Evolutionary conservation across 1,140 invertebrate species (phyloP).

Genomic region (Heliconius hermathena): DNA sequence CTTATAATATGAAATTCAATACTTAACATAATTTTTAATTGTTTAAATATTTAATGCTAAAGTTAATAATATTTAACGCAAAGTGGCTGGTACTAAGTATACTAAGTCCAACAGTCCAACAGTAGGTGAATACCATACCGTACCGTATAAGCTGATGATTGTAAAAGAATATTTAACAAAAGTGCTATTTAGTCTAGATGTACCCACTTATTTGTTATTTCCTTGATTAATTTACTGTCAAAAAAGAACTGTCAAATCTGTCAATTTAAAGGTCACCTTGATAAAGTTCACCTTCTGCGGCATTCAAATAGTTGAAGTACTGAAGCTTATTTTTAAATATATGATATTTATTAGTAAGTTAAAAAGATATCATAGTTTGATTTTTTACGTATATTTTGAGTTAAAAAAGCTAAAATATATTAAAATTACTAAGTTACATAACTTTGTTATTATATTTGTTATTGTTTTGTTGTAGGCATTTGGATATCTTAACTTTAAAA

Average conservation of each 20-base stretch:
- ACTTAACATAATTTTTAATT: too few species aligned
- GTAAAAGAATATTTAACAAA: too few species aligned
- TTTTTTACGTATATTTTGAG: not conserved
- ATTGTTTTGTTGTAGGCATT: conserved; percentile 37
- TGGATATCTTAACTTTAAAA: conserved; percentile 44
- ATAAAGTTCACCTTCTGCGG: conserved; percentile 64
- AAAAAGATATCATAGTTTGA: not conserved
- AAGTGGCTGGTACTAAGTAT: too few species aligned
- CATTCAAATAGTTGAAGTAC: conserved; percentile 44
- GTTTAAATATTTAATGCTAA: too few species aligned
- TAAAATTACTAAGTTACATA: conserved; percentile 7
- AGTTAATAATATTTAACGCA: too few species aligned
- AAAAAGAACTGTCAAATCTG: conserved; percentile 27
- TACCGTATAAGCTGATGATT: too few species aligned
- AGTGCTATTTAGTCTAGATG: too few species aligned
- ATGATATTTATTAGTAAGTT: conserved; percentile 18
- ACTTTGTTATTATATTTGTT: conserved; percentile 26
- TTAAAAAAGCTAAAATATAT: not conserved
- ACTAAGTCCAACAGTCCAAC: too few species aligned
- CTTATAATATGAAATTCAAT: too few species aligned
- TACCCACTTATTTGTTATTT: too few species aligned
- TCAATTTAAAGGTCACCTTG: conserved; percentile 77
- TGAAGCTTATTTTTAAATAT: conserved; percentile 43
- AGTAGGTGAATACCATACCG: too few species aligned
- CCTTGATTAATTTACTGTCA: not conserved